Evolutionary conservation across 1,140 invertebrate genomes (phyloP), one percentile per base, ranked within the genome.

Genomic region (Euura lappo): DNA sequence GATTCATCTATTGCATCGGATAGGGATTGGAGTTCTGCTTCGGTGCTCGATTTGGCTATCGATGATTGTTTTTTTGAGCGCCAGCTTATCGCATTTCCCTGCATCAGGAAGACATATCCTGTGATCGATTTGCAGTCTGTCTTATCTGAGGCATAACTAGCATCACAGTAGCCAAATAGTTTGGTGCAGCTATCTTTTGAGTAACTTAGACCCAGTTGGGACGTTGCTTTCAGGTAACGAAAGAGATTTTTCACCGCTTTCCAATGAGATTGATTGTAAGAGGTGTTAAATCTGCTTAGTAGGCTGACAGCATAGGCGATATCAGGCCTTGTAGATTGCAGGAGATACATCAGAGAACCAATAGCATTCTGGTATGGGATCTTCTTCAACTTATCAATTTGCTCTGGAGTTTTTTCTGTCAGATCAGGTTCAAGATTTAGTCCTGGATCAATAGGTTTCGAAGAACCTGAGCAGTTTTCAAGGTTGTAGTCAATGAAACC

Each of bases 311-410:
- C 78, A 78, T 76, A 86, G 2, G 77, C 64, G 6, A 88, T 84
- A 71, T 88, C 83, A 13, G 86, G 87, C 74, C 84, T 74, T 2
- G 84, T 84, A 42, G 73, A 74, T 28, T 77, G 69, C 2, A 80
- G 64, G n/a, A 82, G n/a, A 71, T 83, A 88, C 44, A 87, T 71
- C 6, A 88, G 73, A 46, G 77, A 65, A n/a, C 83, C 82, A 46
- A 87, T 78, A 8, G 78, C 71, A 73, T 82, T 78, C 71, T 79
- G 71, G 71, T 77, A 86, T 65, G 75, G 78, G 68, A 76, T 71
- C 4, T 70, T 80, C 66, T 72, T 70, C 13, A 72, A 5, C 6
- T 60, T 60, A 5, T 60, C 51, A 6, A 60, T 60, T 5, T 60
- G 51, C 13, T 60, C 6, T 5, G 3, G 51, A 5, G 51, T 60